These are phyloP conservation scores for Apostichopus leukothele DNA, from an alignment of 53 echinoderm and acorn worm genomes.

Conservation along the genomic window DNA sequence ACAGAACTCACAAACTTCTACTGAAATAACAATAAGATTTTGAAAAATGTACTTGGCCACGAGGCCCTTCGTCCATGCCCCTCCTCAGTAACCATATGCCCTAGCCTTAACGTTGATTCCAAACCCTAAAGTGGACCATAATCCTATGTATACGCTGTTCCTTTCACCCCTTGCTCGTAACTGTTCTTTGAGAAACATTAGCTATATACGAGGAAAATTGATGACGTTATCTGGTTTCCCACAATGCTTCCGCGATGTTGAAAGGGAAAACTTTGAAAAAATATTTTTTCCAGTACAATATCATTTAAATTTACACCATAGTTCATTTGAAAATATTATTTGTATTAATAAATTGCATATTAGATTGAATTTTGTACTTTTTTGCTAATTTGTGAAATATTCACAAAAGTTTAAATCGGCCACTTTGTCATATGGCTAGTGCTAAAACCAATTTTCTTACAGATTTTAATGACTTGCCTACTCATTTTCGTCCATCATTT, in stretches of 20 bases:
- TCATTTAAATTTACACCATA: background rate
- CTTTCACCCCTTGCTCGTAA: too few relatives aligned
- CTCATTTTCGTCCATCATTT: slow-evolving; percentile 22
- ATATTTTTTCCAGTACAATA: background rate
- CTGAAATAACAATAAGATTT: too few relatives aligned
- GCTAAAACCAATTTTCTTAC: slow-evolving; percentile 18
- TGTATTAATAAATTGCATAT: background rate
- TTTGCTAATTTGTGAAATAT: background rate
- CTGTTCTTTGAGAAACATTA: too few relatives aligned
- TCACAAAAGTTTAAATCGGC: slow-evolving; percentile 7
- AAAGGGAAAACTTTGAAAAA: too few relatives aligned
- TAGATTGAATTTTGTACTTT: background rate
- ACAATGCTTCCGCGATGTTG: background rate
- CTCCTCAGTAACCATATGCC: too few relatives aligned
- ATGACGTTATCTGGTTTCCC: background rate
- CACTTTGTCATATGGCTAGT: slow-evolving; percentile 43
- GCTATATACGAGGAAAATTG: background rate
- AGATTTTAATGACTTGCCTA: slow-evolving; percentile 19
- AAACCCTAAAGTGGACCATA: too few relatives aligned
- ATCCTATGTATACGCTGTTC: too few relatives aligned
- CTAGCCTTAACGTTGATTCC: too few relatives aligned
- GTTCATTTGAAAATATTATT: background rate
- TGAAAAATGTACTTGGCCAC: too few relatives aligned
- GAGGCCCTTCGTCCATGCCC: too few relatives aligned
- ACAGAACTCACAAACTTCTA: too few relatives aligned